Base-by-base conservation (phyloP, 2,888 invertebrate species). In the Erynnis tages region DNA sequence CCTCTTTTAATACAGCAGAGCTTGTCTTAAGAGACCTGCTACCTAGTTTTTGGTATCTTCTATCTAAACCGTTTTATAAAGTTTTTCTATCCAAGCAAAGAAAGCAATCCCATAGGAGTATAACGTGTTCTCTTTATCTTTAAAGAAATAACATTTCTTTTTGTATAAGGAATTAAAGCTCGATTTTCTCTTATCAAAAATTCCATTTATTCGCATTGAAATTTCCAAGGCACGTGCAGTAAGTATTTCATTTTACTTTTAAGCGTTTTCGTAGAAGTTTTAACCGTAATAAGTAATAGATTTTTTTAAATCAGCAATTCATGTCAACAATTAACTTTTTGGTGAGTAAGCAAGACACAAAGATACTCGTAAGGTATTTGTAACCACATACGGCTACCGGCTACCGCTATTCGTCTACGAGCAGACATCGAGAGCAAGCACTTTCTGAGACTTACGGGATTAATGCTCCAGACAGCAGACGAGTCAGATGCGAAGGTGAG, bases 401-500 rank as follows among this genome's bases (percentile, higher is more conserved):
- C 21, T 48, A 23, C 32, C 13, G 32, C 25, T 23, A 48, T 30
- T 49, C 48, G 48, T 49, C 48, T 49, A 32, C 32, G 40, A 40
- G 40, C 48, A 38, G 40, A 47, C 47, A 47, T 37, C 37, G 19
- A 23, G 40, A 10, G 40, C 48, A 32, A 40, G 48, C 48, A 54
- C 52, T 52, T 48, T 55, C 57, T 57, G 53, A 57, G 55, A 47
- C 49, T 53, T 54, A 57, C 49, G 57, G 54, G 57, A 59, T 57
- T 55, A 53, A 57, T 44, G 59, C 54, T 57, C 58, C 53, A 60
- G 60, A 60, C 60, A 55, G 35, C 35, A 58, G 58, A 57, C 54
- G 55, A 55, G 56, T 55, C 57, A 58, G 58, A 55, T 53, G 46
- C 46, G 45, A 55, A 67, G 69, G 67, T 68, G 61, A 63, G 56